Evolutionary conservation across 2,888 invertebrate genomes (phyloP), one percentile per base, ranked within the genome.

Genomic region (Drosophila nr. perissopoda): DNA sequence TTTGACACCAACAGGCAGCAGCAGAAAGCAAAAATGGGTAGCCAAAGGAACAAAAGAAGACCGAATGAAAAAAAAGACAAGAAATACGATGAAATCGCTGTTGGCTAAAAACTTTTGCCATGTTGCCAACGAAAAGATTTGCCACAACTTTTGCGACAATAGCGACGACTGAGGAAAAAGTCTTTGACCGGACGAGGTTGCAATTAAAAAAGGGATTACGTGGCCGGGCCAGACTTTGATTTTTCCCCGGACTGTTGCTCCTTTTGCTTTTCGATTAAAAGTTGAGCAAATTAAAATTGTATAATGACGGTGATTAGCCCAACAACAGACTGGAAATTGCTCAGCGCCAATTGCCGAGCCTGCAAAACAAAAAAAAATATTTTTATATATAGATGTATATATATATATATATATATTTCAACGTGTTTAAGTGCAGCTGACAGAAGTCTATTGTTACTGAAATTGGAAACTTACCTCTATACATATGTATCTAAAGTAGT

Each of bases 121-220:
- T 69, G 73, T 62, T 69, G 68, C 70, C 67, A 78, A 56, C 74
- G 66, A 38, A 78, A 86, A 83, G 76, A 86, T 83, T 84, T 73
- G 56, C 83, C 76, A 66, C 81, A 83, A 80, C 69, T 79, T 70
- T 70, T 53, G 54, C 64, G 69, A 65, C 70, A 59, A 64, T 38
- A 36, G 27, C 27, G 61, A 45, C 57, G 51, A 27, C 36, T 48
- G 48, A 67, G 70, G 59, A 61, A 49, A 57, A 64, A 67, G 58
- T 74, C 69, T 73, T 58, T 72, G 69, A 73, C 64, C 74, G 76
- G 75, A n/a, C 31, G 54, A 57, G 76, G 78, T 70, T 81, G 86
- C 87, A 90, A 90, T 91, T 91, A 91, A 88, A 90, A 87, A 80
- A 76, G 83, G 88, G 83, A 88, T 84, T 87, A 80, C 83, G 69